phyloP scores from a whole-genome alignment of 1,140 invertebrate species.

The Plutomurus gul region DNA sequence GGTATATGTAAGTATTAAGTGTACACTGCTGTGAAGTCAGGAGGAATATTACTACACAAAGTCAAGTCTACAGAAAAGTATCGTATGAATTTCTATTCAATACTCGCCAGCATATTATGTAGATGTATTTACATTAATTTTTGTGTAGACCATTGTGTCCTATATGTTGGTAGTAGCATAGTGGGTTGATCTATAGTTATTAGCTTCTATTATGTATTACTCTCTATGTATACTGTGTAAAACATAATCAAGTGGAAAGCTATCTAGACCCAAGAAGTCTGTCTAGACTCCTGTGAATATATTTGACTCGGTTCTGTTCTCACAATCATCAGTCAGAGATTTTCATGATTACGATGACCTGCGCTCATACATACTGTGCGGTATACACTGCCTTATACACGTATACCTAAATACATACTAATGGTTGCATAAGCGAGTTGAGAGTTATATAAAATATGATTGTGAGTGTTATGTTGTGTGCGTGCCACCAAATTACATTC shows the following conservation, averaged over 20 bases:
- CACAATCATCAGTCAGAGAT: conserved; percentile 28
- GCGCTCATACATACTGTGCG: conserved; percentile 5
- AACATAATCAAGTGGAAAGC: too few species aligned
- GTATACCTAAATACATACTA: background rate
- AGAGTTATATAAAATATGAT: background rate
- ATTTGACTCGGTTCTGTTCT: conserved; percentile 11
- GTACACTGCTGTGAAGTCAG: too few species aligned
- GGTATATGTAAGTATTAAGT: background rate
- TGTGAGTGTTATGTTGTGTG: background rate
- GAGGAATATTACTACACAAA: too few species aligned
- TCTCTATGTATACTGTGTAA: too few species aligned
- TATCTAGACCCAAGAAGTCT: background rate
- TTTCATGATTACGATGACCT: conserved; percentile 17
- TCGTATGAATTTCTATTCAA: too few species aligned
- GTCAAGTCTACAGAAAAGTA: too few species aligned
- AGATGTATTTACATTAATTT: too few species aligned
- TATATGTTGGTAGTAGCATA: too few species aligned
- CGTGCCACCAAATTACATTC: background rate
- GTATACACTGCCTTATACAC: background rate
- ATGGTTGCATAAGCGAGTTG: background rate
- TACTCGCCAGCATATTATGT: too few species aligned
- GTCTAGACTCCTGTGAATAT: conserved; percentile 18
- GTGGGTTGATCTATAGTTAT: too few species aligned
- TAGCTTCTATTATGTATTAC: too few species aligned
- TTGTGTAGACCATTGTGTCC: too few species aligned